Conservation (phyloP, 2,113 vertebrate species). For the Notothenia rossii region DNA sequence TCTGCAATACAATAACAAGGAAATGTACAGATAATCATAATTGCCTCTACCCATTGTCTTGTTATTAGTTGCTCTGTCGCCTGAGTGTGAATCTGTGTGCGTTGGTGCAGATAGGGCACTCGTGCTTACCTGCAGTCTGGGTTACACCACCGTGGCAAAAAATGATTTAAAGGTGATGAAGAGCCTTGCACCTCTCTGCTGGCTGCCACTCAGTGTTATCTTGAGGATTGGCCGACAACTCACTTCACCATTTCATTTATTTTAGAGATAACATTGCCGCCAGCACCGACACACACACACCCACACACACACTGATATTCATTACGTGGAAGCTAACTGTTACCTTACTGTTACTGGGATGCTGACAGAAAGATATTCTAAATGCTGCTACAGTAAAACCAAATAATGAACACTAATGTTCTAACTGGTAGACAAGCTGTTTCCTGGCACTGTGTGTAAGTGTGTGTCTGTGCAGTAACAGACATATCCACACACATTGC, state of each 20-base stretch:
- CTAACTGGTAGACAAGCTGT: constrained; percentile 15
- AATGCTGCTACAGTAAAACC: constrained; percentile 17
- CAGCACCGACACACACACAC: constrained; percentile 15
- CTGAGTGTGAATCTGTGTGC: background rate
- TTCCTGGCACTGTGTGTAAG: background rate
- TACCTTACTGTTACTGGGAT: constrained; percentile 26
- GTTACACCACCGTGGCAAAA: constrained; percentile 60
- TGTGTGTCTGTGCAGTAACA: background rate
- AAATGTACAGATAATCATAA: constrained; percentile 46
- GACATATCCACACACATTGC: constrained; percentile 10
- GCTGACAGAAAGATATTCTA: constrained; percentile 15
- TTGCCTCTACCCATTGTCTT: constrained; percentile 1
- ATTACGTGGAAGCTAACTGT: constrained; percentile 3
- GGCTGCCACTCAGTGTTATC: constrained; percentile 66
- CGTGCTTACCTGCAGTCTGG: constrained; percentile 28
- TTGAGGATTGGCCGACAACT: constrained; percentile 54
- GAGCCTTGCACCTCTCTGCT: constrained; percentile 58
- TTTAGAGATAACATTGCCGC: constrained; percentile 43
- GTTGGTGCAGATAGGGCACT: constrained; percentile 10
- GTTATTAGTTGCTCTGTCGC: constrained; percentile 20
- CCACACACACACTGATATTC: constrained; percentile 2
- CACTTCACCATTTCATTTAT: constrained; percentile 64
- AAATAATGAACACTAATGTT: constrained; percentile 11
- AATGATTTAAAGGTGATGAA: constrained; percentile 60
- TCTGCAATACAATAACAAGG: constrained; percentile 22